Conservation (phyloP, 2,113 vertebrate species). For the Hippocampus comes region DNA sequence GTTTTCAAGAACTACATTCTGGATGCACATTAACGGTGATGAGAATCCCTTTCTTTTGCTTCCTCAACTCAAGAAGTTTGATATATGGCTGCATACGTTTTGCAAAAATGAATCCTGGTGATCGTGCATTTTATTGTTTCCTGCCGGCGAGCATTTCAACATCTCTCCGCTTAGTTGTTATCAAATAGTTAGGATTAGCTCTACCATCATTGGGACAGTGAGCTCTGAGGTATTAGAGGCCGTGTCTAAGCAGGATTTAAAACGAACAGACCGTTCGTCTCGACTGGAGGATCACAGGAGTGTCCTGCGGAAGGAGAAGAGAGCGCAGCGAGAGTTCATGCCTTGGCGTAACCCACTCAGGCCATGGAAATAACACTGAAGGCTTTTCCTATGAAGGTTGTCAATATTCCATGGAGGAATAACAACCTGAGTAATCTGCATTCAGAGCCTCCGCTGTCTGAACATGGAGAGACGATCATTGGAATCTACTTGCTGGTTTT, state of each 20-base stretch:
- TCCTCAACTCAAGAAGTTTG: background rate
- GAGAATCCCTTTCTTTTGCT: background rate
- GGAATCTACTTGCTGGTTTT: constrained; percentile 78
- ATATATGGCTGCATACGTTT: background rate
- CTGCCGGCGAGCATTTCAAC: constrained; percentile 34
- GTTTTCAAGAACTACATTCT: background rate
- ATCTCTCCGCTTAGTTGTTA: constrained; percentile 50
- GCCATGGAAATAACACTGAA: constrained; percentile 73
- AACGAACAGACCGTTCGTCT: constrained; percentile 29
- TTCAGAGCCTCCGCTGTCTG: constrained; percentile 72
- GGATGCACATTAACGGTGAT: background rate
- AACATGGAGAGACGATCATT: constrained; percentile 81
- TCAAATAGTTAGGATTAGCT: constrained; percentile 64
- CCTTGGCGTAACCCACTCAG: constrained; percentile 33
- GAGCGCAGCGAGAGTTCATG: constrained; percentile 39
- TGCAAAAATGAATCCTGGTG: background rate
- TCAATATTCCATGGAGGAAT: constrained; percentile 81
- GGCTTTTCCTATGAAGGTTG: constrained; percentile 67
- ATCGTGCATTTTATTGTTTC: constrained; percentile 22
- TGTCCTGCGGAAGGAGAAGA: constrained; percentile 28
- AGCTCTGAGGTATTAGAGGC: constrained; percentile 50
- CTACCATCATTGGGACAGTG: constrained; percentile 34
- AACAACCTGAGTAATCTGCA: constrained; percentile 78
- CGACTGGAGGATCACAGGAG: constrained; percentile 12
- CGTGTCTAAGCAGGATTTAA: constrained; percentile 68